Base-by-base conservation (phyloP, 1,140 invertebrate species). In the Spodoptera litura region DNA sequence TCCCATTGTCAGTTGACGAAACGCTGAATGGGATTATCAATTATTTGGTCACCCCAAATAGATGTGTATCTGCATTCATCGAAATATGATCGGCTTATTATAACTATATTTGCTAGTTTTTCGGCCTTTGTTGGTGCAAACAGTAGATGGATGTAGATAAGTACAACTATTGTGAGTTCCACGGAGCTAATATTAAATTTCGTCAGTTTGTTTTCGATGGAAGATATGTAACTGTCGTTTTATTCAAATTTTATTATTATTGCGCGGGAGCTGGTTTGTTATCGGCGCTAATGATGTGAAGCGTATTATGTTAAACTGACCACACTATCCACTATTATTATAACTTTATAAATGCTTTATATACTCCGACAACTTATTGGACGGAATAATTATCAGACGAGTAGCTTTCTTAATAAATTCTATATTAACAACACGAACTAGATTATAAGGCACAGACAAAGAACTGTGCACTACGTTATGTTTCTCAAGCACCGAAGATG, bases 21-120 rank as follows among this genome's bases (percentile, higher is more conserved):
- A 74, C 72, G 52, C 38, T 68, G 56, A 75, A 75, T 75, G 20
- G 59, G 73, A 75, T 75, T 75, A 86, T 78, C 87, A 85, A 82
- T 88, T 89, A 87, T 88, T 88, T 88, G 87, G 86, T 88, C 85
- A 87, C 90, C 89, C 86, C 83, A 83, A 71, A 82, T 55, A 84
- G 88, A 91, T 90, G 38, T 84, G 59, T 73, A 89, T 91, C 90
- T 82, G 35, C 44, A 80, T 86, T 80, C 66, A 83, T 71, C 72
- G 90, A 89, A 92, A 92, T 87, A 87, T 86, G 89, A 92, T 91
- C 87, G 73, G 81, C 87, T 91, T 89, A 90, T 92, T 92, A 92
- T 91, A 92, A 92, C 88, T 89, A 92, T 92, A 92, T 92, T 92
- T 87, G 87, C 85, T 87, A 89, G 83, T 88, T 90, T 20, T 87